Base-by-base conservation (phyloP, 2,113 vertebrate species). In the Reinhardtius hippoglossoides region DNA sequence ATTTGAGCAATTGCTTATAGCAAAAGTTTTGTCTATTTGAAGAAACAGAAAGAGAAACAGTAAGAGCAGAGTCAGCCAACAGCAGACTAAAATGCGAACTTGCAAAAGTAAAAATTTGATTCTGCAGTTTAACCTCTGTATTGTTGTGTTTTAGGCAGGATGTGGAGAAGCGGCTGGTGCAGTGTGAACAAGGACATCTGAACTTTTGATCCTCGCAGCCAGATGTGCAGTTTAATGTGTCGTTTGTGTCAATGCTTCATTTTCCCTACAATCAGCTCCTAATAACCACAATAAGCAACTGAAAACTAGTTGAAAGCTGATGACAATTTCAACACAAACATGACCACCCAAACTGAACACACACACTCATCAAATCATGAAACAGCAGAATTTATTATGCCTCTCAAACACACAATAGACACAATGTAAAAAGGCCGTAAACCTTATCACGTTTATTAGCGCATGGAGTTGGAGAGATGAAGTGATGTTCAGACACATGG, bases 91-190 rank as follows among this genome's bases (percentile, higher is more conserved):
- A 40, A 48, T 60, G 88, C 83, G 78, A 76, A 80, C 79, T 85
- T 82, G 87, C 87, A 87, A 55, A 83, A 87, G 63, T 54, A 67
- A 73, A 84, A 72, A 42, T 58, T 60, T 0, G 70, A 87, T 85
- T 78, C 60, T 82, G 85, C 88, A 79, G 73, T 83, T 86, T 83
- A 67, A 75, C 71, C 40, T 82, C 57, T 35, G 57, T 60, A 54
- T 55, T 91, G 76, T 89, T 89, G 65, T 88, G 78, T 35, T 89
- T 57, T 54, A 31, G 58, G 50, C 88, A 85, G 92, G 92, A 93
- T 91, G 89, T 91, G 89, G 89, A 78, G 71, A 6, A 3, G 87
- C 40, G 86, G 89, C 85, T 74, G 18, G 37, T n/a, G 60, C 75
- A 67, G 85, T 31, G 82, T 76, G 66, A 83, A 63, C 0, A 52